These are phyloP conservation scores for Aphyosemion australe DNA, from an alignment of 2,113 vertebrate genomes.

Conservation along the genomic window DNA sequence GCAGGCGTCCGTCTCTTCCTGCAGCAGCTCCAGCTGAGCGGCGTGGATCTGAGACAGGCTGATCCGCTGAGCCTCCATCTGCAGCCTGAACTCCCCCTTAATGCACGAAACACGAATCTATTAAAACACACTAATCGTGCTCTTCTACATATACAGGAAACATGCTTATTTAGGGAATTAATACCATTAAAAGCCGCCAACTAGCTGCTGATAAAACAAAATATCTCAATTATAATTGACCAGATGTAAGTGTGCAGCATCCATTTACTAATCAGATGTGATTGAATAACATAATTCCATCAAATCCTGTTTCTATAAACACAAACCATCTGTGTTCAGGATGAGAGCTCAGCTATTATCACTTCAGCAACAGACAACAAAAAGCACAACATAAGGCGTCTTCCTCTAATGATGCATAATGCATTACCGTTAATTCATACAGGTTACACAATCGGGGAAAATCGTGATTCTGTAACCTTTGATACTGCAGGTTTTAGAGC, in stretches of 20 bases:
- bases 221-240: slow-evolving; percentile 2
- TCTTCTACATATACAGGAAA: not conserved
- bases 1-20: slow-evolving; percentile 54
- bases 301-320: slow-evolving; percentile 28
- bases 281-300: slow-evolving; percentile 31
- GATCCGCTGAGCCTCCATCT: slow-evolving; percentile 91
- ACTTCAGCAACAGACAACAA: slow-evolving; percentile 41
- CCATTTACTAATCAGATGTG: slow-evolving; percentile 30
- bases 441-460: slow-evolving; percentile 28
- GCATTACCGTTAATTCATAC: slow-evolving; percentile 44
- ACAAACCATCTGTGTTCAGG: slow-evolving; percentile 43
- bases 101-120: slow-evolving; percentile 1
- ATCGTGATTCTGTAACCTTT: slow-evolving; percentile 45
- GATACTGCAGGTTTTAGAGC: slow-evolving; percentile 47
- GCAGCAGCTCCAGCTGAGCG: slow-evolving; percentile 86
- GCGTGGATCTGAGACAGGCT: slow-evolving; percentile 92
- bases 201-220: not conserved
- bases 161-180: not conserved
- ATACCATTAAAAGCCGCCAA: not conserved
- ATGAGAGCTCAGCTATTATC: slow-evolving; percentile 47
- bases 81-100: slow-evolving; percentile 88
- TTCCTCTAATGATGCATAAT: slow-evolving; percentile 40
- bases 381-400: slow-evolving; percentile 32
- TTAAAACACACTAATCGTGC: not conserved
- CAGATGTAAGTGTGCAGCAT: slow-evolving; percentile 15